These are phyloP conservation scores for Xanthorhoe designata DNA, from an alignment of 2,888 invertebrate species.

Conservation along the genomic window DNA sequence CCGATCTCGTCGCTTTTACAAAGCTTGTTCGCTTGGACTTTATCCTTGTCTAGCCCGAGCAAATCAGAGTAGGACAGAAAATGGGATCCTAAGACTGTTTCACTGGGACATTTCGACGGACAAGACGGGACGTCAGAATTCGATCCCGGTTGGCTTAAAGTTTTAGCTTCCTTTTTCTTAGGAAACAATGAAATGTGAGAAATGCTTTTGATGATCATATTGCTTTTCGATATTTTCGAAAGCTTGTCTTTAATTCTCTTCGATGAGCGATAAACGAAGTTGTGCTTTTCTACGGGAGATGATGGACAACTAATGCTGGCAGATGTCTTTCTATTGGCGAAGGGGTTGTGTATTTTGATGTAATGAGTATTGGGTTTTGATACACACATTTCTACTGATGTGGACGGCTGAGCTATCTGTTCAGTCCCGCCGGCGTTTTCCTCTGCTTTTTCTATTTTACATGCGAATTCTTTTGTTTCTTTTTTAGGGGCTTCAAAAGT, in stretches of 20 bases:
- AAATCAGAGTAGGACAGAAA: slow-evolving; percentile 81
- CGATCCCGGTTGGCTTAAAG: slow-evolving; percentile 72
- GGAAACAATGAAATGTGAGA: slow-evolving; percentile 76
- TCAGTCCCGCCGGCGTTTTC: slow-evolving; percentile 43
- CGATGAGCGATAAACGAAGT: slow-evolving; percentile 78
- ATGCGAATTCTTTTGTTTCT: slow-evolving; percentile 24
- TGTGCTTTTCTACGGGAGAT: slow-evolving; percentile 74
- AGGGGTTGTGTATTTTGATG: slow-evolving; percentile 76
- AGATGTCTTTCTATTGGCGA: slow-evolving; percentile 70
- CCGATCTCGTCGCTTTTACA: slow-evolving; percentile 71
- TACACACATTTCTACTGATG: slow-evolving; percentile 65
- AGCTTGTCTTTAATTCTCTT: slow-evolving; percentile 72
- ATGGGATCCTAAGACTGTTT: slow-evolving; percentile 83
- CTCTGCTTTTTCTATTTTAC: slow-evolving; percentile 32
- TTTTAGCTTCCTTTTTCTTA: slow-evolving; percentile 69
- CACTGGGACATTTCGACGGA: slow-evolving; percentile 72
- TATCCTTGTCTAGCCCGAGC: slow-evolving; percentile 69
- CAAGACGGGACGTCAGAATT: slow-evolving; percentile 61
- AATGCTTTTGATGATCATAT: slow-evolving; percentile 80
- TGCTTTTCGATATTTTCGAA: slow-evolving; percentile 74
- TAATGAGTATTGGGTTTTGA: slow-evolving; percentile 60
- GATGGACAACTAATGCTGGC: slow-evolving; percentile 78
- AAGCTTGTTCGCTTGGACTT: slow-evolving; percentile 58
- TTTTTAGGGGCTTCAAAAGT: slow-evolving; percentile 6
- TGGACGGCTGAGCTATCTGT: slow-evolving; percentile 45